Evolutionary conservation across 2,113 vertebrate species (phyloP).

Genomic region (Dunckerocampus dactyliophorus): DNA sequence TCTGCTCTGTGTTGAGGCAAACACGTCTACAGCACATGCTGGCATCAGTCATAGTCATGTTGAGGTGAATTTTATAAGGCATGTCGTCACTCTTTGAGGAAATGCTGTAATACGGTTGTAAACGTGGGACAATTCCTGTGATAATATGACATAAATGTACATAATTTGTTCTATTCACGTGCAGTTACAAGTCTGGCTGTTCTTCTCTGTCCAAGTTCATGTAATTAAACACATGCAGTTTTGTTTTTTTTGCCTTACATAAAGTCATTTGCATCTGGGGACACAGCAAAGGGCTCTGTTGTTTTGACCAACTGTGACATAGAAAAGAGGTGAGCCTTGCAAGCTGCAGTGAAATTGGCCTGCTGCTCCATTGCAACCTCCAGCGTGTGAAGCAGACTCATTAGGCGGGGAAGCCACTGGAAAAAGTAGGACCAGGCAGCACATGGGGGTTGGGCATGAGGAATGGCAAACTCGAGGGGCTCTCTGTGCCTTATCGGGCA

Average conservation of each 20-base stretch:
- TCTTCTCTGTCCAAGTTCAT: background rate
- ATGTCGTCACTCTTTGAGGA: background rate
- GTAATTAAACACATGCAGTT: background rate
- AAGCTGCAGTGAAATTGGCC: conserved; percentile 22
- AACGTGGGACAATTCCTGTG: background rate
- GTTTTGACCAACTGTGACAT: conserved; percentile 31
- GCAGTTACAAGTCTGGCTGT: background rate
- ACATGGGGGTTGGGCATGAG: conserved; percentile 39
- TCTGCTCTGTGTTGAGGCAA: too few relatives aligned
- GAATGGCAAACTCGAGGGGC: conserved; percentile 25
- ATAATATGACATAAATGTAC: background rate
- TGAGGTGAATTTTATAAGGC: background rate
- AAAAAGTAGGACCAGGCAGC: conserved; percentile 35
- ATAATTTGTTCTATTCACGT: conserved; percentile 13
- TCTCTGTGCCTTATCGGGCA: background rate
- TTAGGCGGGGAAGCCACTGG: conserved; percentile 37
- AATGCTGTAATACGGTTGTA: background rate
- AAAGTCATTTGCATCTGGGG: background rate
- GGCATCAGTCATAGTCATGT: too few relatives aligned
- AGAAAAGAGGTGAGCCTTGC: conserved; percentile 34
- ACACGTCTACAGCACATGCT: too few relatives aligned
- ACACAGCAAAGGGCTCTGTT: conserved; percentile 27
- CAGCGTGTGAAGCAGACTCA: conserved; percentile 45
- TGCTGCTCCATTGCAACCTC: conserved; percentile 5
- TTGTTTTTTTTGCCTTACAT: background rate